Conservation (phyloP, 2,797 vertebrate species). For the Melanotaenia trifasciata region DNA sequence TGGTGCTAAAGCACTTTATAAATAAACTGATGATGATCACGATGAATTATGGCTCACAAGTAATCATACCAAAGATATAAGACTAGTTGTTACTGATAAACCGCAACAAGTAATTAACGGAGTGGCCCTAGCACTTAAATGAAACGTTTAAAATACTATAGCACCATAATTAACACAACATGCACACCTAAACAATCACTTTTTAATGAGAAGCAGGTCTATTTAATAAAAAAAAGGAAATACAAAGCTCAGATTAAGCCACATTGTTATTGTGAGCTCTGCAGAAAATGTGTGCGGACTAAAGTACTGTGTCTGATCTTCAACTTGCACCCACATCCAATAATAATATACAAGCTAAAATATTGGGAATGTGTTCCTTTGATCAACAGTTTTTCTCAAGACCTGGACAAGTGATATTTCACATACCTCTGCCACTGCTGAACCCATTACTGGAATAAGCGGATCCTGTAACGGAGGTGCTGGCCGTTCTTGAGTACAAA, state of each 20-base stretch:
- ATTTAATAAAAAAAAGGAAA: not conserved
- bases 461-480: conserved; percentile 86
- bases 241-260: not conserved
- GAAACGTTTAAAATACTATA: not conserved
- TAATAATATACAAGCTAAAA: too few relatives aligned
- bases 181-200: not conserved
- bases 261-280: not conserved
- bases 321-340: too few relatives aligned
- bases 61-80: not conserved
- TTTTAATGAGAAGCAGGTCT: not conserved
- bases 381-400: not conserved
- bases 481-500: conserved; percentile 84
- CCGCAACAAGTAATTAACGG: not conserved
- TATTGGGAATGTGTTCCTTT: not conserved
- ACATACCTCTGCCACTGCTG: conserved; percentile 86
- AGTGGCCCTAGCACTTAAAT: too few relatives aligned
- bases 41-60: not conserved
- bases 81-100: not conserved
- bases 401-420: not conserved
- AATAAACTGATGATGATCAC: not conserved
- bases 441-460: conserved; percentile 79
- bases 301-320: not conserved
- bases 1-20: not conserved
- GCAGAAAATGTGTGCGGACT: not conserved
- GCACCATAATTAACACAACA: not conserved